Evolutionary conservation across 2,797 vertebrate species (phyloP), one percentile per base, ranked within the genome.

Genomic region (Chloroceryle inda): DNA sequence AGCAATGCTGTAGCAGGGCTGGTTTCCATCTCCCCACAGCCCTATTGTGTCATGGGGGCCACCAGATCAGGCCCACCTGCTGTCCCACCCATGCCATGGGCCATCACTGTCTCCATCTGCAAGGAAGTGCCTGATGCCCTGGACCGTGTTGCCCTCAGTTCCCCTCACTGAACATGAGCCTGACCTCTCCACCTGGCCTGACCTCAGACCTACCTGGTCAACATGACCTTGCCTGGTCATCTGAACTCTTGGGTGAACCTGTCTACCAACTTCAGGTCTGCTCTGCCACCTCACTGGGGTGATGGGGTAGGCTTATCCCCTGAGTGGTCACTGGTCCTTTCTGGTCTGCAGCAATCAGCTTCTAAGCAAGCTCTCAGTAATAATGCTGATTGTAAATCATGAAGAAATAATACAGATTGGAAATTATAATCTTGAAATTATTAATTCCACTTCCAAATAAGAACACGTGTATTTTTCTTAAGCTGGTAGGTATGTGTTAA

Each of bases 211-310:
- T 76, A 12, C 49, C 10, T 38, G 62, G 44, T n/a, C 42, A 74
- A 21, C 16, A 31, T 35, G 64, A 49, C 35, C 14, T 66, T 71
- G 19, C 14, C 17, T 49, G 11, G 14, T 66, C 17, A 66, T 50
- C 35, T 2, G 1, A 44, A 44, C n/a, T 50, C 59, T 71, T 31
- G 75, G 19, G 18, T 71, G 52, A 66, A 49, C 10, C 6, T 47
- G 3, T 23, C 40, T 58, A 31, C 21, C 27, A 11, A 13, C 27
- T 33, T 35, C 29, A 31, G n/a, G 14, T 23, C 35, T n/a, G 14
- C 23, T 16, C 17, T 50, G 18, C 24, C 0, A 0, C 37, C n/a
- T 40, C 4, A 4, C 18, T 12, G 26, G 19, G 35, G 6, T 3
- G 10, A 8, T 24, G 68, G 33, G n/a, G 45, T 0, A 1, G 29